Conservation (phyloP, 2,888 invertebrate species). For the Lasius fuliginosus region DNA sequence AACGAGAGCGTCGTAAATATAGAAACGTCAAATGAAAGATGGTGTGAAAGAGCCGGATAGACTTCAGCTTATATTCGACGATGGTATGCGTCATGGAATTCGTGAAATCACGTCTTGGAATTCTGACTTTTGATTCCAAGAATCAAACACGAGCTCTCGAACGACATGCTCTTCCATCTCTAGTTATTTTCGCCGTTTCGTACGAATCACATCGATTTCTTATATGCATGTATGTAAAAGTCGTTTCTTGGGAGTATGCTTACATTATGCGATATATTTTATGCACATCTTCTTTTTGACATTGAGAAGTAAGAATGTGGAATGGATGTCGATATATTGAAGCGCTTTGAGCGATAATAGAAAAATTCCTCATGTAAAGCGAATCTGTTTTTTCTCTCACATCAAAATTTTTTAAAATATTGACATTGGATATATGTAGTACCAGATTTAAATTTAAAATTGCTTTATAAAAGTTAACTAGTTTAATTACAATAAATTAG, state of each 20-base stretch:
- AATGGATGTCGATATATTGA: not conserved
- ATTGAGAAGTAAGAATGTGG: not conserved
- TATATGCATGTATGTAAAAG: not conserved
- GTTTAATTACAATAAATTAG: not conserved
- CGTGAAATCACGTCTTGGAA: not conserved
- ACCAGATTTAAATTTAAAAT: not conserved
- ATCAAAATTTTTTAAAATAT: not conserved
- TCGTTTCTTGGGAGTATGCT: not conserved
- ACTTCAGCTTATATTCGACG: not conserved
- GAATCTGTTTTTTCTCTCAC: not conserved
- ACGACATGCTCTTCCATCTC: not conserved
- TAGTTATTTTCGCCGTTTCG: not conserved
- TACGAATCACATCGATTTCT: not conserved
- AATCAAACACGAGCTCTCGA: not conserved
- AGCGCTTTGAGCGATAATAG: not conserved
- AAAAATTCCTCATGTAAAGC: not conserved
- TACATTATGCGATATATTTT: not conserved
- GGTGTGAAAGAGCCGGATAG: not conserved
- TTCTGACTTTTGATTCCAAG: not conserved
- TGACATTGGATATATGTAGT: not conserved
- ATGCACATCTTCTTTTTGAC: not conserved
- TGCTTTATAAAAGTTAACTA: not conserved
- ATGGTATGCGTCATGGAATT: not conserved
- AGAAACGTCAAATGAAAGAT: not conserved
- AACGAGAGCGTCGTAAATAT: constrained; percentile 10